Evolutionary conservation across 23 tunicate species (phyloP).

Genomic region (Oikopleura dioica): DNA sequence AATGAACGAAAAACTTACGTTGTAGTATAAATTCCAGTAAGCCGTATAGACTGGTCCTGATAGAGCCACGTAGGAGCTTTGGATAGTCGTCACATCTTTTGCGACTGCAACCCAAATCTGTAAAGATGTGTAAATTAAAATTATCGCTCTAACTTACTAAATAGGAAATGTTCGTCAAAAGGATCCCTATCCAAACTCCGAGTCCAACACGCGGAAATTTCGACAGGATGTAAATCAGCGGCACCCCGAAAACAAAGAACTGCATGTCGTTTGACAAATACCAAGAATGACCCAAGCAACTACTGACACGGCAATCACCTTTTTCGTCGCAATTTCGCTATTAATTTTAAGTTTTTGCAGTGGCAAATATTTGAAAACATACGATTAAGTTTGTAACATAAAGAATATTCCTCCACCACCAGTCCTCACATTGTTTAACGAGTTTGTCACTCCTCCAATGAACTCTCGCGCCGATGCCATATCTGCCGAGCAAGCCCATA

Average conservation of each 20-base stretch:
- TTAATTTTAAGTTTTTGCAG: background rate
- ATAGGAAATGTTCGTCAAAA: background rate
- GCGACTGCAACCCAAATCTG: background rate
- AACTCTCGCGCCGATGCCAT: slow-evolving; percentile 41
- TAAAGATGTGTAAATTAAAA: background rate
- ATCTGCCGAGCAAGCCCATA: slow-evolving; percentile 22
- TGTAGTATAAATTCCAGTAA: slow-evolving; percentile 3
- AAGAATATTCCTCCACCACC: slow-evolving; percentile 53
- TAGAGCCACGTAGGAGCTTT: background rate
- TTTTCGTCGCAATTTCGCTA: slow-evolving; percentile 4
- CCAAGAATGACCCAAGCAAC: slow-evolving; percentile 77
- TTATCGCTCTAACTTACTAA: background rate
- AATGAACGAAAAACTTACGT: no score
- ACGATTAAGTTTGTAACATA: slow-evolving; percentile 45
- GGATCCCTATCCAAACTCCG: no score
- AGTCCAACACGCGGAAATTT: slow-evolving; percentile 25
- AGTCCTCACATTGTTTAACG: slow-evolving; percentile 21
- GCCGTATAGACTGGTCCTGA: background rate
- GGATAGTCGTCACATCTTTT: slow-evolving; percentile 4
- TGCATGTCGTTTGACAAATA: slow-evolving; percentile 82
- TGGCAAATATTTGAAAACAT: background rate
- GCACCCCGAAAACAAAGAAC: slow-evolving; percentile 36
- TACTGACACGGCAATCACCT: background rate
- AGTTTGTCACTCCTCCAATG: background rate
- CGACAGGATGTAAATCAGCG: slow-evolving; percentile 30